phyloP scores from a whole-genome alignment of 1,140 invertebrate genomes.

The Panulirus ornatus region DNA sequence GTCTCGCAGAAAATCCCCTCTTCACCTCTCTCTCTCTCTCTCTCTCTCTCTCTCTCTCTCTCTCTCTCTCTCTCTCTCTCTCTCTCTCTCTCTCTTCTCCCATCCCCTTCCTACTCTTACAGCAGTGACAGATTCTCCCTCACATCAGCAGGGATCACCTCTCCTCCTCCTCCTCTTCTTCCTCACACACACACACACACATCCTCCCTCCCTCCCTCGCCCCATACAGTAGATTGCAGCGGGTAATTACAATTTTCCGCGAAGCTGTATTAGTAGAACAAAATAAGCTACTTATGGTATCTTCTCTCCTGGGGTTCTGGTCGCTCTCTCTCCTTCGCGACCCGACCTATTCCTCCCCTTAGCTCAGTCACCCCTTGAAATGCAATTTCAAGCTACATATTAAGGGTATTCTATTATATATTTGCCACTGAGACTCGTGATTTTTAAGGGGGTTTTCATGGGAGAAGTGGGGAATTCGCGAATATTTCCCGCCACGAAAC shows the following conservation, averaged over 20 bases:
- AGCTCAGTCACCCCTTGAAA: too few species aligned
- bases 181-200: background rate
- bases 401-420: too few species aligned
- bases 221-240: constrained; percentile 37
- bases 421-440: too few species aligned
- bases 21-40: background rate
- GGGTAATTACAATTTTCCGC: constrained; percentile 63
- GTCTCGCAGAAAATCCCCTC: too few species aligned
- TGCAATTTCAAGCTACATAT: too few species aligned
- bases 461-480: background rate
- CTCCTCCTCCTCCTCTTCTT: background rate
- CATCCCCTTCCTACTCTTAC: background rate
- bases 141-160: background rate
- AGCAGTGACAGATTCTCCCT: background rate
- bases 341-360: too few species aligned
- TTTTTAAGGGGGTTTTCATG: background rate
- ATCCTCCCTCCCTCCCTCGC: constrained; percentile 4
- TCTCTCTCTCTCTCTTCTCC: background rate
- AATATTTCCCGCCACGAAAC: background rate
- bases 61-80: background rate
- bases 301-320: background rate
- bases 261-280: constrained; percentile 47
- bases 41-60: constrained; percentile 11
- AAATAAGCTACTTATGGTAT: constrained; percentile 61
- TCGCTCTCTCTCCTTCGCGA: background rate